Percentiles rank a stretch among this genome's conserved stretches.
Evolutionary conservation across 2,113 vertebrate genomes (phyloP).

Genomic region (Arenaria interpres): DNA sequence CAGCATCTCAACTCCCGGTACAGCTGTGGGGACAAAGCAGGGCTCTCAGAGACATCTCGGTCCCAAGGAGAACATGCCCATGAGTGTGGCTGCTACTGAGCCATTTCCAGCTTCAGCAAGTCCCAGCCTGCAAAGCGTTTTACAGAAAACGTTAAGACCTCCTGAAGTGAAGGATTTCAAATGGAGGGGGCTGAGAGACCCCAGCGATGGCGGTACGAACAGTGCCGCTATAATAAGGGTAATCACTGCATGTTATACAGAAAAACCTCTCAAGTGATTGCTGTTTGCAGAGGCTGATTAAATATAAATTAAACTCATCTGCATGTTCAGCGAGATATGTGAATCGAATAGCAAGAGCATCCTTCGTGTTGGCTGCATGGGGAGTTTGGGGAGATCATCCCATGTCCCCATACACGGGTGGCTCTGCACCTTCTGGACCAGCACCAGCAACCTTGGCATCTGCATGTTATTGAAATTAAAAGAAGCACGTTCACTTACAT

Average conservation of each 20-base stretch:
- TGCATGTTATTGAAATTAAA: background rate
- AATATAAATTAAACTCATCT: conserved; percentile 68
- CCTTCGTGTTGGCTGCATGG: background rate
- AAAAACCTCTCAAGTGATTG: conserved; percentile 64
- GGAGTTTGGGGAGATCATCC: background rate
- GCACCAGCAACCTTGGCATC: background rate
- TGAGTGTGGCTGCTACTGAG: background rate
- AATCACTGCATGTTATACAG: conserved; percentile 45
- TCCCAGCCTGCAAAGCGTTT: background rate
- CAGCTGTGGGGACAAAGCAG: background rate
- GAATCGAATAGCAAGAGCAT: conserved; percentile 28
- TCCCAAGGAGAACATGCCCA: rapidly evolving
- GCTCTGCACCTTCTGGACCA: rapidly evolving
- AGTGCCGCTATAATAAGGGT: background rate
- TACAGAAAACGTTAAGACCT: background rate
- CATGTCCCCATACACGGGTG: background rate
- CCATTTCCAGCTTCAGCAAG: background rate
- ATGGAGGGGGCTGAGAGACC: background rate
- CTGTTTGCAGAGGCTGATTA: conserved; percentile 70
- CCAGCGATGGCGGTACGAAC: background rate
- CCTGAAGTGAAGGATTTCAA: background rate
- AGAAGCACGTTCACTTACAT: background rate
- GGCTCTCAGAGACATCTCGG: background rate
- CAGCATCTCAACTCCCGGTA: rapidly evolving
- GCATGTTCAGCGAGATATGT: conserved; percentile 31